Percentiles rank a stretch among this genome's conserved stretches.
phyloP scores from a whole-genome alignment of 2,888 invertebrate species.

The Caenorhabditis angaria region DNA sequence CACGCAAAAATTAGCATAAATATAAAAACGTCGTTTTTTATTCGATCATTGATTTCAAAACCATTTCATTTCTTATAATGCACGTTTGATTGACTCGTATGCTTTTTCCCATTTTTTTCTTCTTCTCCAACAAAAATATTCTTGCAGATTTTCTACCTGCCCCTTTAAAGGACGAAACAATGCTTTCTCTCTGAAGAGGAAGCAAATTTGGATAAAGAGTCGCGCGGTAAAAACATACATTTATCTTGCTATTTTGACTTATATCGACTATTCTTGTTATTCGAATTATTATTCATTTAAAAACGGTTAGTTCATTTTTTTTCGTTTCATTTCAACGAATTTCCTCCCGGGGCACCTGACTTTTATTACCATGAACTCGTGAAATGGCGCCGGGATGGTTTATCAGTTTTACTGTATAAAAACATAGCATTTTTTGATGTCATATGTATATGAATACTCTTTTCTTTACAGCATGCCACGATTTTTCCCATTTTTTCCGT shows the following conservation, averaged over 20 bases:
- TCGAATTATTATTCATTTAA: not conserved
- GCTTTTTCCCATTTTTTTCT: no score
- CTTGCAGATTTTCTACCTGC: not conserved
- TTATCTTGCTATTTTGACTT: not conserved
- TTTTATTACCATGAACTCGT: not conserved
- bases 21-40: not conserved
- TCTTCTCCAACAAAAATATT: not conserved
- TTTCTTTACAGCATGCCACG: slow-evolving; percentile 21
- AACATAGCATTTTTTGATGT: not conserved
- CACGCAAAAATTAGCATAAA: slow-evolving; percentile 5
- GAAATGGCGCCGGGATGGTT: not conserved
- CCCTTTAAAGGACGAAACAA: not conserved
- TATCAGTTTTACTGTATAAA: not conserved
- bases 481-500: slow-evolving; percentile 16
- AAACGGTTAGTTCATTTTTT: no score
- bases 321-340: no score
- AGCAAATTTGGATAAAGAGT: not conserved
- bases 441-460: not conserved
- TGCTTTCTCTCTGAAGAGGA: not conserved
- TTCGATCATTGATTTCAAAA: not conserved
- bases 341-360: no score
- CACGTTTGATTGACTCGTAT: not conserved
- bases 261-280: not conserved
- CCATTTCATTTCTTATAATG: not conserved
- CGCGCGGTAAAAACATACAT: not conserved